Conservation (phyloP, 2,797 vertebrate genomes). For the Myripristis murdjan region DNA sequence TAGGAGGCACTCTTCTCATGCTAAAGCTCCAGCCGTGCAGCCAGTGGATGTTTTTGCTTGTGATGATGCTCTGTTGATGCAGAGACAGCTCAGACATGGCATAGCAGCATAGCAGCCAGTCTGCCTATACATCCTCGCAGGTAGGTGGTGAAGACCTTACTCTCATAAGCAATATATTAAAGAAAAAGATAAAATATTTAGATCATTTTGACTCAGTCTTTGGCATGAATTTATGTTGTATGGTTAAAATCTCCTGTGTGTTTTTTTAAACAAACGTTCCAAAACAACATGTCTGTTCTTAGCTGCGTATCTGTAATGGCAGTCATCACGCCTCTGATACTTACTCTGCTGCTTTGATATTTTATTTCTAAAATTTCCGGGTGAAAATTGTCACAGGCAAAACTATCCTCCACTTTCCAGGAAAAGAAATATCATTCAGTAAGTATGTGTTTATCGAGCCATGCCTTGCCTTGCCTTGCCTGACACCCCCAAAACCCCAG, state of each 20-base stretch:
- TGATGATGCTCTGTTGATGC: slow-evolving; percentile 42
- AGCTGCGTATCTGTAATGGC: slow-evolving; percentile 11
- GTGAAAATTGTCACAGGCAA: slow-evolving; percentile 6
- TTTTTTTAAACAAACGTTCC: neutral
- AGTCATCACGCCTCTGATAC: slow-evolving; percentile 13
- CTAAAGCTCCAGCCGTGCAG: slow-evolving; percentile 57
- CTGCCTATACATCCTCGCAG: slow-evolving; percentile 58
- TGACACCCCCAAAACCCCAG: slow-evolving; percentile 40
- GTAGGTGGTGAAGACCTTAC: slow-evolving; percentile 62
- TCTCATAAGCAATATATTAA: slow-evolving; percentile 43
- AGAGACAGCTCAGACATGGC: slow-evolving; percentile 66
- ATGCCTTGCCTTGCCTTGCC: slow-evolving; percentile 43
- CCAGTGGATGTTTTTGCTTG: slow-evolving; percentile 41
- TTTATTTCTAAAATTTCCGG: slow-evolving; percentile 7
- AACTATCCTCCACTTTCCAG: slow-evolving; percentile 7
- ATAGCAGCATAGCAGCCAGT: slow-evolving; percentile 55
- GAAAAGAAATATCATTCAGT: slow-evolving; percentile 47
- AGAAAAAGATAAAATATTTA: slow-evolving; percentile 10
- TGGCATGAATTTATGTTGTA: slow-evolving; percentile 8
- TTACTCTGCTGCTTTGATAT: slow-evolving; percentile 17
- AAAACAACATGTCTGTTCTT: slow-evolving; percentile 32
- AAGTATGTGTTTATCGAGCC: slow-evolving; percentile 66
- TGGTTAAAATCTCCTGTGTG: neutral
- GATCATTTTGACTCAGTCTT: slow-evolving; percentile 28
- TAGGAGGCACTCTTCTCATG: slow-evolving; percentile 88